phyloP scores from a whole-genome alignment of 2,888 invertebrate species.

The Rhagophthalmus giganteus region DNA sequence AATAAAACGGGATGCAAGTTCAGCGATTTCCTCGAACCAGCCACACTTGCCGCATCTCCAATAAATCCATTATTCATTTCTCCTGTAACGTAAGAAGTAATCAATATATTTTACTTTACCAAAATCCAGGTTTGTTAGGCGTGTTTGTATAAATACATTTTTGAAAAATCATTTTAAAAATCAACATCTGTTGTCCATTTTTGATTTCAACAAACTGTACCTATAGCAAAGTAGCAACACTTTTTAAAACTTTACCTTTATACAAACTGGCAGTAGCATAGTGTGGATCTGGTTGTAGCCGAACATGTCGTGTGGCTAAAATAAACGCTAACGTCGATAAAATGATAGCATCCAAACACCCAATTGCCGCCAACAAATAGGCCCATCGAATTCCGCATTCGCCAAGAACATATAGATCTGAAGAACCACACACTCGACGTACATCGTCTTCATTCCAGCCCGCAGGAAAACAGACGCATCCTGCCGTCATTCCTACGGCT shows the following conservation, averaged over 20 bases:
- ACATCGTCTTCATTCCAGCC: constrained; percentile 88
- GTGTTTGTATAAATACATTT: too few relatives aligned
- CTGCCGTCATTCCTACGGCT: constrained; percentile 86
- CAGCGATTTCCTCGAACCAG: constrained; percentile 80
- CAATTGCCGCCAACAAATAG: constrained; percentile 89
- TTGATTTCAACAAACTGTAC: too few relatives aligned
- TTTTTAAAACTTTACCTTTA: constrained; percentile 48
- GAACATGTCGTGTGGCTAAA: constrained; percentile 85
- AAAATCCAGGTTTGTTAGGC: too few relatives aligned
- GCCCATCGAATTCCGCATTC: constrained; percentile 92
- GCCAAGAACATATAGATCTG: constrained; percentile 76
- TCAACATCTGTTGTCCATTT: too few relatives aligned
- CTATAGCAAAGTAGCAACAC: too few relatives aligned
- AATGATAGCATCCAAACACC: constrained; percentile 82
- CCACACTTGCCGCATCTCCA: constrained; percentile 81
- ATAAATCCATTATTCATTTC: constrained; percentile 88
- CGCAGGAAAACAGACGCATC: constrained; percentile 86
- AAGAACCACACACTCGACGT: constrained; percentile 82
- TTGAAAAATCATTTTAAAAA: not conserved
- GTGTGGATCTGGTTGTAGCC: constrained; percentile 78
- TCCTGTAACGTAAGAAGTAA: constrained; percentile 71
- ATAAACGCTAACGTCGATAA: constrained; percentile 90
- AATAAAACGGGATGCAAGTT: constrained; percentile 85
- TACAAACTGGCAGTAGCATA: constrained; percentile 65
- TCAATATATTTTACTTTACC: constrained; percentile 11